Evolutionary conservation across 2,113 vertebrate genomes (phyloP).

Genomic region (Pterocles burchelli): DNA sequence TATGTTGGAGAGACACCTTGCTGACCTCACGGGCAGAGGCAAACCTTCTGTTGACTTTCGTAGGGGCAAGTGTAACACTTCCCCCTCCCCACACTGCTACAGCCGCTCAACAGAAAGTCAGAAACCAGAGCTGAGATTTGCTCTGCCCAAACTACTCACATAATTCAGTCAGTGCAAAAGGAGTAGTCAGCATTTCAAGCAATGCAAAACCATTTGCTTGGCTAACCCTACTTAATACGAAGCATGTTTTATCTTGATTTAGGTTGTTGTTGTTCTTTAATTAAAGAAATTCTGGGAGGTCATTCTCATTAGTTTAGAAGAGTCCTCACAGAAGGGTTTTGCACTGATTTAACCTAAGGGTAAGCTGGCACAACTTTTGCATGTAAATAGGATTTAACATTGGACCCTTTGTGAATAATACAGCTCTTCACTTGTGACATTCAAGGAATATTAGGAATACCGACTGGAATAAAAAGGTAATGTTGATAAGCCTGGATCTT

Average conservation of each 20-base stretch:
- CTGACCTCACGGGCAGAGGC: not conserved
- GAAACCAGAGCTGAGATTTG: not conserved
- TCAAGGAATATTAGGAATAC: slow-evolving; percentile 44
- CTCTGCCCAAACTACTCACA: not conserved
- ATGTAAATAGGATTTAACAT: slow-evolving; percentile 62
- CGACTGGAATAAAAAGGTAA: slow-evolving; percentile 23
- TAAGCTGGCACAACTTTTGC: slow-evolving; percentile 58
- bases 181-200: not conserved
- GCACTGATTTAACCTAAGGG: slow-evolving; percentile 56
- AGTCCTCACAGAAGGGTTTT: slow-evolving; percentile 58
- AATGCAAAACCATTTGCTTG: slow-evolving; percentile 13
- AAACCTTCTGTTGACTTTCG: not conserved
- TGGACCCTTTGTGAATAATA: slow-evolving; percentile 37
- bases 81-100: not conserved
- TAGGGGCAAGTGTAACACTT: not conserved
- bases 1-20: not conserved
- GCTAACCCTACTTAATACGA: slow-evolving; percentile 52
- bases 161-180: not conserved
- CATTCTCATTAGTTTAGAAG: slow-evolving; percentile 62
- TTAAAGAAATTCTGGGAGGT: slow-evolving; percentile 64
- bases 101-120: not conserved
- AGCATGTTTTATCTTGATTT: slow-evolving; percentile 56
- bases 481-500: not conserved
- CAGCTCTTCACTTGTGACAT: slow-evolving; percentile 16
- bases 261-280: slow-evolving; percentile 63